Evolutionary conservation across 2,797 vertebrate species (phyloP), one percentile per base, ranked within the genome.

Genomic region (Thripadectes ignobilis): DNA sequence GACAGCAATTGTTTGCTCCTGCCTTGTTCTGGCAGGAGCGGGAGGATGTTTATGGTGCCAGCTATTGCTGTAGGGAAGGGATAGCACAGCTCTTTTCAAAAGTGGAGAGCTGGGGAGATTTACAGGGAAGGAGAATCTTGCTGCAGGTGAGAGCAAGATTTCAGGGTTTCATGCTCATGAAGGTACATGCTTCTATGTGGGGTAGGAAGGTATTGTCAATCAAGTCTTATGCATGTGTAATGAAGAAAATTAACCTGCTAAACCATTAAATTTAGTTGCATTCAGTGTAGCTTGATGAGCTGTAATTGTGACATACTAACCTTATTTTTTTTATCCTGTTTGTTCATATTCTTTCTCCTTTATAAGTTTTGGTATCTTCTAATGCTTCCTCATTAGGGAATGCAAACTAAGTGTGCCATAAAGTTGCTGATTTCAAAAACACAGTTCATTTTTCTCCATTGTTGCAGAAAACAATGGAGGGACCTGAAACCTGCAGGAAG

Each of bases 401-500:
- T 45, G 55, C 39, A 88, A 88, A 73, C 22, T 51, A 54, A 76
- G 46, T 5, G 5, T 91, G 69, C 66, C 46, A 59, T 80, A 55
- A 88, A 93, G 81, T 30, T 66, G 36, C 26, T 90, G 43, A 92
- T 91, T 92, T 93, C 59, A 73, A 92, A 94, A 95, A 57, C 85
- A 96, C 16, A 12, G 83, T 91, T 89, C 1, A 55, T 94, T 92
- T 94, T 94, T 4, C 21, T 39, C 55, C 49, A 90, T 93, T 89
- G 79, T 95, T 94, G 73, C 1, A 2, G 81, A 89, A 96, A 90
- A 92, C 85, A 96, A 93, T 90, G 71, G 61, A 52, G 52, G 63
- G 38, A 92, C 49, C 63, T 84, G 61, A 88, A 89, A 87, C 45
- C 38, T 61, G 14, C 87, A 91, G 95, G 92, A 96, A 94, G 24